phyloP scores from a whole-genome alignment of 1,140 invertebrate genomes.

The Hyles euphorbiae region DNA sequence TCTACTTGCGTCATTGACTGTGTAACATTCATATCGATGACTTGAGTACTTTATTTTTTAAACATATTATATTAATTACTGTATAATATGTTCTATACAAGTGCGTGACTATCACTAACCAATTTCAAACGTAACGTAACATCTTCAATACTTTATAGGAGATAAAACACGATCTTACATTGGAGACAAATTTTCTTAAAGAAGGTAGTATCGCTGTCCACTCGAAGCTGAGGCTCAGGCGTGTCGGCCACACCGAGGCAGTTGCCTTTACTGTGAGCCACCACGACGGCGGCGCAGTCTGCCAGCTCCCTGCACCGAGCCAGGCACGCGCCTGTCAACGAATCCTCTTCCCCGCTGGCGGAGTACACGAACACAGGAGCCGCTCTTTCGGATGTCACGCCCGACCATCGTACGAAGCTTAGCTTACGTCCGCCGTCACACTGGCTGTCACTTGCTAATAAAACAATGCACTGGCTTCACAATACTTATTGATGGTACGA shows the following conservation, averaged over 20 bases:
- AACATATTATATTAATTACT: too few species aligned
- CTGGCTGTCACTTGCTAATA: conserved; percentile 12
- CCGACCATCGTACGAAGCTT: conserved; percentile 58
- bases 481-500: too few species aligned
- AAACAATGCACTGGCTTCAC: not conserved
- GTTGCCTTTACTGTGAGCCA: conserved; percentile 50
- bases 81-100: too few species aligned
- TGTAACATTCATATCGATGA: too few species aligned
- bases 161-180: conserved; percentile 37
- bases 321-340: conserved; percentile 51
- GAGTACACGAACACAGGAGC: conserved; percentile 60
- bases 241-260: conserved; percentile 47
- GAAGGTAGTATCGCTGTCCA: conserved; percentile 61
- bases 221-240: conserved; percentile 29
- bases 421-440: conserved; percentile 29
- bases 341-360: conserved; percentile 58
- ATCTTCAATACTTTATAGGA: too few species aligned
- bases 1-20: too few species aligned
- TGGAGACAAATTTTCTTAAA: conserved; percentile 65
- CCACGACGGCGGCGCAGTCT: conserved; percentile 48
- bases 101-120: too few species aligned
- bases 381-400: conserved; percentile 40
- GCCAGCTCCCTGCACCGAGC: conserved; percentile 49
- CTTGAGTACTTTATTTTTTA: too few species aligned
- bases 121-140: too few species aligned